These are phyloP conservation scores for Cerastis leucographa DNA, from an alignment of 2,888 invertebrate species.

Conservation along the genomic window DNA sequence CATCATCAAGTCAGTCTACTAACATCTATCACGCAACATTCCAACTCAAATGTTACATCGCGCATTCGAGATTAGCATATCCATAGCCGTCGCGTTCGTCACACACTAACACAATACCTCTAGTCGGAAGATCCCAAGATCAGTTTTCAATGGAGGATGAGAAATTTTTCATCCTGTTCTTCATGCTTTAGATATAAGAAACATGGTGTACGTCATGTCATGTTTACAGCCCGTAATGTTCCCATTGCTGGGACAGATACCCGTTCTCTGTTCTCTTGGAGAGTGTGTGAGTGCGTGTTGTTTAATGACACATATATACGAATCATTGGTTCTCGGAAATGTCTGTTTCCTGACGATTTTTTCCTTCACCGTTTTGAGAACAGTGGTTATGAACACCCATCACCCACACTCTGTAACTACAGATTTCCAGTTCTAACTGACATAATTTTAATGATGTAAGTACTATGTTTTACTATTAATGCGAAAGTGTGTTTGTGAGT, in stretches of 20 bases:
- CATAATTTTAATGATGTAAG: background rate
- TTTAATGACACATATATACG: background rate
- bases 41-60: background rate
- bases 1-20: conserved; percentile 93
- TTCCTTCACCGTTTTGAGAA: background rate
- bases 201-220: background rate
- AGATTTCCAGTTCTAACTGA: background rate
- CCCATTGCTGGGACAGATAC: background rate
- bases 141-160: too few relatives aligned
- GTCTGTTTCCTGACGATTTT: background rate
- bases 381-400: background rate
- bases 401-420: background rate
- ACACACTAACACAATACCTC: background rate
- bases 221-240: background rate
- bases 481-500: conserved; percentile 54
- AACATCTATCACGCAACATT: background rate
- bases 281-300: background rate
- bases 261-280: background rate
- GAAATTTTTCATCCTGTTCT: background rate
- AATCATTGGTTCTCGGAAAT: background rate
- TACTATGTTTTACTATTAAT: background rate
- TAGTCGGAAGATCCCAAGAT: background rate
- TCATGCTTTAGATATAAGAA: too few relatives aligned
- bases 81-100: background rate
- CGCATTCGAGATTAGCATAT: background rate